Conservation (phyloP, 2,888 invertebrate species). For the Dryocosmus kuriphilus region DNA sequence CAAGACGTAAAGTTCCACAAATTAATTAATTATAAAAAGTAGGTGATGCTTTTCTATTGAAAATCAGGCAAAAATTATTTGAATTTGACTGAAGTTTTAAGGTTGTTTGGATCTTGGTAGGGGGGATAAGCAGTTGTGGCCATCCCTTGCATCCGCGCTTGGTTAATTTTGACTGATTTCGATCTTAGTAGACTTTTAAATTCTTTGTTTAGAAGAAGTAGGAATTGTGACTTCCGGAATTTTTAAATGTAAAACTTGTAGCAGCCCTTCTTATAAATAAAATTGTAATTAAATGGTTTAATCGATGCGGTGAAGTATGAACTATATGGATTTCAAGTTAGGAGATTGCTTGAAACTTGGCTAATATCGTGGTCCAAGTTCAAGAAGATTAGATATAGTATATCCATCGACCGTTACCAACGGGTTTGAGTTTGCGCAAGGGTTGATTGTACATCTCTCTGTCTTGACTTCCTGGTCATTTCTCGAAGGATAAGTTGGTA, state of each 20-base stretch:
- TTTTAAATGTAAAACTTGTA: background rate
- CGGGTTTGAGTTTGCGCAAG: constrained; percentile 25
- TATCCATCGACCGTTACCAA: constrained; percentile 33
- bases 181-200: too few species aligned
- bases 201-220: too few species aligned
- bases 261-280: background rate
- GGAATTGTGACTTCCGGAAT: too few species aligned
- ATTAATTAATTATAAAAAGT: too few species aligned
- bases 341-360: background rate
- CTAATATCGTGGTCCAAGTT: background rate
- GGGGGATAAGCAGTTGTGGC: too few species aligned
- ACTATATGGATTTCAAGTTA: background rate
- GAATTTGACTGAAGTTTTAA: too few species aligned
- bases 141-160: too few species aligned
- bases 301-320: background rate
- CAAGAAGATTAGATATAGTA: constrained; percentile 5
- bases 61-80: too few species aligned
- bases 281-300: background rate
- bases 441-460: background rate
- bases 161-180: too few species aligned
- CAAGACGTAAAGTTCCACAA: too few species aligned
- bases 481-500: constrained; percentile 58
- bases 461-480: constrained; percentile 23
- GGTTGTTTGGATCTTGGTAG: too few species aligned
- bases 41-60: too few species aligned